Evolutionary conservation across 2,113 vertebrate species (phyloP).

Genomic region (Taurulus bubalis): DNA sequence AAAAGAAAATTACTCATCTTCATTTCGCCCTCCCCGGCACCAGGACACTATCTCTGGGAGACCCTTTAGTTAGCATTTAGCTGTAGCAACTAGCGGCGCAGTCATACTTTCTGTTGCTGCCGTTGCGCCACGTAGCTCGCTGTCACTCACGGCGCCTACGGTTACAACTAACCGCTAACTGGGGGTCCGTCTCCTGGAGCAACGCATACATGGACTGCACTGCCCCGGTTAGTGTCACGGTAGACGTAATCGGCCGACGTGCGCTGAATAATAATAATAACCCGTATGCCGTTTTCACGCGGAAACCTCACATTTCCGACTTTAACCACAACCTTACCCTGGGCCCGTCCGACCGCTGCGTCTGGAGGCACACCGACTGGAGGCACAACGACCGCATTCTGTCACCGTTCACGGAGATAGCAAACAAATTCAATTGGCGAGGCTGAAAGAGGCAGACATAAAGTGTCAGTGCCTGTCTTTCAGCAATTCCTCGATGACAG

Average conservation of each 20-base stretch:
- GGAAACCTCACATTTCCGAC: background rate
- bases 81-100: too few relatives aligned
- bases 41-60: too few relatives aligned
- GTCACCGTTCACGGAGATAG: constrained; percentile 15
- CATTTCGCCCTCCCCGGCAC: too few relatives aligned
- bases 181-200: too few relatives aligned
- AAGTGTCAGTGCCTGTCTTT: background rate
- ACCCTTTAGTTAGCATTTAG: too few relatives aligned
- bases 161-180: too few relatives aligned
- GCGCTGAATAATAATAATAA: constrained; percentile 52
- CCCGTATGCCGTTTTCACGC: constrained; percentile 12
- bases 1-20: too few relatives aligned
- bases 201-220: too few relatives aligned
- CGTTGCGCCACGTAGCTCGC: too few relatives aligned
- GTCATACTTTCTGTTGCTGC: too few relatives aligned
- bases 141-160: too few relatives aligned
- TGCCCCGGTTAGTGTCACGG: too few relatives aligned
- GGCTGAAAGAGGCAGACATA: background rate
- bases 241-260: background rate
- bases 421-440: constrained; percentile 26
- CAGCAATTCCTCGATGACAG: constrained; percentile 4
- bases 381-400: background rate
- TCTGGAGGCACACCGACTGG: background rate
- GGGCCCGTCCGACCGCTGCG: constrained; percentile 29
- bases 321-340: constrained; percentile 20